Conservation (phyloP, 2,113 vertebrate species). For the Eudyptes chrysolophus region DNA sequence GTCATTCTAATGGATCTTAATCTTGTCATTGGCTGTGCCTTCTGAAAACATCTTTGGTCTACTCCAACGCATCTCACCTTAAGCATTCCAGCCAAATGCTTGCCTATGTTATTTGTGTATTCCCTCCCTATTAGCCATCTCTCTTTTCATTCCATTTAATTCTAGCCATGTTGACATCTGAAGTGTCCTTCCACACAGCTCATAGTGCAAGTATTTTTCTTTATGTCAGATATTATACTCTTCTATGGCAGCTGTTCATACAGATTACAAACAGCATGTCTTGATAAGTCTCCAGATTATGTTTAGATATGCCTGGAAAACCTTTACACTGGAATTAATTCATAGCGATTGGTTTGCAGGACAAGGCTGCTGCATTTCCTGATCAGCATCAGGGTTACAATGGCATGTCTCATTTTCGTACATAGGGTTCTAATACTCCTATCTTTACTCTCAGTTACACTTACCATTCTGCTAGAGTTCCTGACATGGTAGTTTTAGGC, state of each 20-base stretch:
- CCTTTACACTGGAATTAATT: neutral
- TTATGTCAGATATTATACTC: neutral
- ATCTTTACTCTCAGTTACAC: neutral
- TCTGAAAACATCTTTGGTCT: neutral
- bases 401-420: neutral
- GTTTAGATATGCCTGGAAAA: neutral
- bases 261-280: neutral
- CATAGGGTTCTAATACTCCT: neutral
- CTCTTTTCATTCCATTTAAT: neutral
- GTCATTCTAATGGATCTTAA: neutral
- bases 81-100: neutral
- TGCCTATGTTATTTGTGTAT: fast-evolving
- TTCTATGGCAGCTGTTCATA: neutral
- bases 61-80: neutral
- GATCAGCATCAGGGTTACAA: neutral
- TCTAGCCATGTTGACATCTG: neutral
- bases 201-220: neutral
- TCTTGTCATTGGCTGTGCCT: neutral
- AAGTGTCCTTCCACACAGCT: neutral
- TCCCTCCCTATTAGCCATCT: neutral
- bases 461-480: neutral
- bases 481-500: neutral
- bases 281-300: neutral
- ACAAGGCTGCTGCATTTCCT: neutral
- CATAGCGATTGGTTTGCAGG: neutral